Evolutionary conservation across 2,888 invertebrate species (phyloP).

Genomic region (Gandaritis pyraliata): DNA sequence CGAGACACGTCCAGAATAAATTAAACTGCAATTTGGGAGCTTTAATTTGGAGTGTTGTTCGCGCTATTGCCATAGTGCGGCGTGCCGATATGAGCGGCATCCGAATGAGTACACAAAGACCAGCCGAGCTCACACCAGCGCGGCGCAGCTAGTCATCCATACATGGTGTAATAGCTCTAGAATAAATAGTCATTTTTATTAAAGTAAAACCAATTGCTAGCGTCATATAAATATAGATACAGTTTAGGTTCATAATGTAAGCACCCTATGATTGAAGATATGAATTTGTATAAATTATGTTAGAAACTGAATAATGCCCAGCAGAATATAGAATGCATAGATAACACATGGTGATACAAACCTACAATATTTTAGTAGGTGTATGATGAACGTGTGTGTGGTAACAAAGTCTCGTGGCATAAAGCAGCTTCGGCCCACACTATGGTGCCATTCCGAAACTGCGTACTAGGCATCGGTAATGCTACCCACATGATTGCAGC

Average conservation of each 20-base stretch:
- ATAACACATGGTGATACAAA: too few relatives aligned
- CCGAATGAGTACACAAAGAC: conserved; percentile 78
- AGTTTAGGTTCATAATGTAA: too few relatives aligned
- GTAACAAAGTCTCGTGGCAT: too few relatives aligned
- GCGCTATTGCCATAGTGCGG: conserved; percentile 73
- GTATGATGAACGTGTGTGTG: too few relatives aligned
- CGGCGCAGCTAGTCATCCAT: conserved; percentile 17
- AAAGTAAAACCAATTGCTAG: neutral
- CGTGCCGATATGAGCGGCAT: conserved; percentile 76
- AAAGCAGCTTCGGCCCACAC: conserved; percentile 4
- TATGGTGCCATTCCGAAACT: conserved; percentile 8
- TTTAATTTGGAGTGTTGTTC: conserved; percentile 82
- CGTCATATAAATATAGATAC: neutral
- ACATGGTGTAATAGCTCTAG: neutral
- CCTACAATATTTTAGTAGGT: too few relatives aligned
- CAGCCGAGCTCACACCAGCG: conserved; percentile 45
- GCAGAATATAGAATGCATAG: too few relatives aligned
- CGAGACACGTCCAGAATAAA: conserved; percentile 83
- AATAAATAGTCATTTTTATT: neutral
- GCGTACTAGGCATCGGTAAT: conserved; percentile 60
- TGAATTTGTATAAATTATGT: too few relatives aligned
- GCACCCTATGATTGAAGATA: too few relatives aligned
- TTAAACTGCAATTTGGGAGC: conserved; percentile 82
- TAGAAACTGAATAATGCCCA: too few relatives aligned
- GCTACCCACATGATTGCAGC: conserved; percentile 67